These are phyloP conservation scores for Prenolepis imparis DNA, from an alignment of 2,888 invertebrate genomes.

Conservation along the genomic window DNA sequence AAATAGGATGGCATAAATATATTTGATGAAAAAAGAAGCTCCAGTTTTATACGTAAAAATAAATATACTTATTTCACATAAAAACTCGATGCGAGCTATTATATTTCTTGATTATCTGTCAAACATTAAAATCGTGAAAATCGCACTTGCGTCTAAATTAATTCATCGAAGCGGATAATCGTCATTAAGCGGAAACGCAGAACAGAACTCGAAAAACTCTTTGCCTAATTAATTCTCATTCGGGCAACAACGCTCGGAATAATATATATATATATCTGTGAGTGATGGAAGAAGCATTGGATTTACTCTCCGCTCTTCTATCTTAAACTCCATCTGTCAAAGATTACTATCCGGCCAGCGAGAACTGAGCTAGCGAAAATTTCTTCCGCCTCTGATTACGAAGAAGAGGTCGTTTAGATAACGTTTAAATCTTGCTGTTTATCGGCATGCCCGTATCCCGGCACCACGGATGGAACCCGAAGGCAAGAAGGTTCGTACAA, in stretches of 20 bases:
- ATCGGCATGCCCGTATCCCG: slow-evolving; percentile 1
- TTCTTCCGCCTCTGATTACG: slow-evolving; percentile 17
- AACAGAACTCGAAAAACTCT: background rate
- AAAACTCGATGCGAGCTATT: slow-evolving; percentile 6
- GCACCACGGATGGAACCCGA: background rate
- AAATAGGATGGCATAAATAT: background rate
- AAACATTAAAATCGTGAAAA: slow-evolving; percentile 9
- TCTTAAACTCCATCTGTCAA: slow-evolving; percentile 14
- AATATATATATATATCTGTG: background rate
- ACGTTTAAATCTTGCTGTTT: slow-evolving; percentile 40
- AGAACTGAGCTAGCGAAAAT: slow-evolving; percentile 17
- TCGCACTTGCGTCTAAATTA: slow-evolving; percentile 22
- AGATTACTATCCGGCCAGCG: slow-evolving; percentile 17
- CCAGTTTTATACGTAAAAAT: background rate
- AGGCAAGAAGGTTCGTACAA: background rate
- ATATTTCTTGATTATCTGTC: slow-evolving; percentile 9
- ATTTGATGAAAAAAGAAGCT: background rate
- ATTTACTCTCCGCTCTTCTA: background rate
- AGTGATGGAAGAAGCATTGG: slow-evolving; percentile 18
- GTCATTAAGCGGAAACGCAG: background rate
- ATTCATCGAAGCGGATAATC: slow-evolving; percentile 1
- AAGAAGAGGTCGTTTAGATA: slow-evolving; percentile 36
- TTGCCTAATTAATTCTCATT: slow-evolving; percentile 18
- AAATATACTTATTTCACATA: background rate
- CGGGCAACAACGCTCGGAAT: background rate